Base-by-base conservation (phyloP, 2,888 invertebrate species). In the Eutolmus rufibarbis region DNA sequence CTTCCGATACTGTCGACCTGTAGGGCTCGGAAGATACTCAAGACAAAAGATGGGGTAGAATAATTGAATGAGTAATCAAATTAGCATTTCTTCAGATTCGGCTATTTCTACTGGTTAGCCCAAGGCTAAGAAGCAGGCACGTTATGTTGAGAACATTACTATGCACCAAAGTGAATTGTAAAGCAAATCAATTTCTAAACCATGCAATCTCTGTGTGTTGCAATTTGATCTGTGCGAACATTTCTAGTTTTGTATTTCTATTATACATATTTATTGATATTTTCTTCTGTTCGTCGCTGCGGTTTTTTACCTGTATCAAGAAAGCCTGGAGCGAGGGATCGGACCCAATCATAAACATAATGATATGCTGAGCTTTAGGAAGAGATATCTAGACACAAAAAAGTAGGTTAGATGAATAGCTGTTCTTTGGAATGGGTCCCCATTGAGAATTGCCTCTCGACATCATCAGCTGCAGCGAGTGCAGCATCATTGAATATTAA, bases 1-100 rank as follows among this genome's bases (percentile, higher is more conserved):
- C 37, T 9, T 51, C 14, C 12, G 82, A 57, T 82, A 23, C n/a
- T 82, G 34, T 0, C 37, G 2, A 5, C n/a, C 51, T 28, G 1
- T n/a, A 37, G 28, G 19, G 57, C 34, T 66, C 31, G 31, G 5
- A 5, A 19, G 14, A 16, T 51, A 12, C 28, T 16, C 16, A 16
- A 43, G 16, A 46, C 12, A 46, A 14, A 46, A 43, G 43, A 43
- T 43, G 12, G 12, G 43, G 12, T 46, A 14, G 1, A 46, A 46
- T 19, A 56, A 31, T 77, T 86, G 86, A 86, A 86, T 86, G 79
- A 79, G 43, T 86, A 86, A 79, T 86, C 74, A 86, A 86, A 86
- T 86, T 86, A 86, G 79, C 86, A 86, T 86, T 86, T 79, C 66
- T 74, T 79, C 19, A 16, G 57, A 28, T 79, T 82, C 5, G 57